Evolutionary conservation across 2,797 vertebrate species (phyloP).

Genomic region (Sarcophilus harrisii): DNA sequence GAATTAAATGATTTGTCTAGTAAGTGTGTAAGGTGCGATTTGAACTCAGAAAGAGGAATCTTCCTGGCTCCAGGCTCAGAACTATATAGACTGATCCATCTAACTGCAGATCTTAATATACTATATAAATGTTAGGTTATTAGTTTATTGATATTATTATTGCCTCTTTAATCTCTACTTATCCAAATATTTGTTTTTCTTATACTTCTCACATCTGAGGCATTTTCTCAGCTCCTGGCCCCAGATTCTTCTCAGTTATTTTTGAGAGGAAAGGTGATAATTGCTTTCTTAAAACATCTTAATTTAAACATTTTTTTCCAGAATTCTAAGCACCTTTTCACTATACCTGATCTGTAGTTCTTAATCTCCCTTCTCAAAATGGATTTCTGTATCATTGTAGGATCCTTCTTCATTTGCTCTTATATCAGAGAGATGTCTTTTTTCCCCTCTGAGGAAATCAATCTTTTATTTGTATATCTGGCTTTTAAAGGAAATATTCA

Average conservation of each 20-base stretch:
- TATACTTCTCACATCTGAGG: neutral
- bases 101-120: neutral
- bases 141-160: neutral
- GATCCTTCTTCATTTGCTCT: neutral
- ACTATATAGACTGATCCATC: neutral
- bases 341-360: neutral
- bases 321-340: neutral
- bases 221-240: neutral
- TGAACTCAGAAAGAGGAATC: neutral
- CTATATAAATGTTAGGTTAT: neutral
- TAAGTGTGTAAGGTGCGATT: neutral
- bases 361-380: conserved; percentile 7
- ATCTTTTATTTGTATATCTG: neutral
- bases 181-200: neutral
- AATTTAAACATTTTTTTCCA: conserved; percentile 11
- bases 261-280: conserved; percentile 26
- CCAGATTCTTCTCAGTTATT: conserved; percentile 12
- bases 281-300: conserved; percentile 18
- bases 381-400: neutral
- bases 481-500: neutral
- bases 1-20: neutral
- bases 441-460: neutral
- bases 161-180: neutral
- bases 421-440: neutral
- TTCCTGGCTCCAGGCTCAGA: neutral